Conservation (phyloP, 2,113 vertebrate genomes). For the Hemicordylus capensis region DNA sequence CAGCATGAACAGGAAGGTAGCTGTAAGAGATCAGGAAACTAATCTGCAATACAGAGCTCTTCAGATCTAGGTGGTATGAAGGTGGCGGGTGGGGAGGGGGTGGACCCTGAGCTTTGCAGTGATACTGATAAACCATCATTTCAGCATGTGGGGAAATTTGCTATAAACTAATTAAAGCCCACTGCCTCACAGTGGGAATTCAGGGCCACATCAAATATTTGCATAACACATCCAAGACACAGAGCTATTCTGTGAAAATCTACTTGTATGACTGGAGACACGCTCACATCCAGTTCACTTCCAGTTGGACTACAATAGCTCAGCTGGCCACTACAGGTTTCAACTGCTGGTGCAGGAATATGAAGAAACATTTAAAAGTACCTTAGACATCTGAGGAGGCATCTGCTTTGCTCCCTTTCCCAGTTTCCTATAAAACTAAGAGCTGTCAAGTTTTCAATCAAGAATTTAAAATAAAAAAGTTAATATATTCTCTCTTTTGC, state of each 20-base stretch:
- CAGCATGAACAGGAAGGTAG: not conserved
- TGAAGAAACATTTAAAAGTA: not conserved
- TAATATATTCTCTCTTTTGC: not conserved
- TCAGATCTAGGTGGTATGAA: not conserved
- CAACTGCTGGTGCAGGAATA: not conserved
- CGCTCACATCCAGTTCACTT: no score
- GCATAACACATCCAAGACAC: not conserved
- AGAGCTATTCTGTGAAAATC: not conserved
- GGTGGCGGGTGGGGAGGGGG: no score
- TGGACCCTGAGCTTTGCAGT: not conserved
- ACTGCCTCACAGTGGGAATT: slow-evolving; percentile 1
- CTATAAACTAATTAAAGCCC: not conserved
- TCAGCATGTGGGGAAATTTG: not conserved
- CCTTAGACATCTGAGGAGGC: not conserved
- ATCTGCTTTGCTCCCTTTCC: not conserved
- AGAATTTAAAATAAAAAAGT: not conserved
- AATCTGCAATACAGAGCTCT: not conserved
- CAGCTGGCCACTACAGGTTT: not conserved
- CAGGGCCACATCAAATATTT: not conserved
- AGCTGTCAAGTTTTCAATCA: not conserved
- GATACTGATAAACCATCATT: slow-evolving; percentile 5
- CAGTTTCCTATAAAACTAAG: not conserved
- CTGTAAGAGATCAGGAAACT: not conserved
- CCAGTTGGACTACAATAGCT: not conserved
- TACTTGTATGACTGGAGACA: not conserved